A percentile compares a stretch with the other conserved stretches of the same genome.
These are phyloP conservation scores for Hestina assimilis DNA, from an alignment of 1,140 invertebrate species.

Conservation along the genomic window DNA sequence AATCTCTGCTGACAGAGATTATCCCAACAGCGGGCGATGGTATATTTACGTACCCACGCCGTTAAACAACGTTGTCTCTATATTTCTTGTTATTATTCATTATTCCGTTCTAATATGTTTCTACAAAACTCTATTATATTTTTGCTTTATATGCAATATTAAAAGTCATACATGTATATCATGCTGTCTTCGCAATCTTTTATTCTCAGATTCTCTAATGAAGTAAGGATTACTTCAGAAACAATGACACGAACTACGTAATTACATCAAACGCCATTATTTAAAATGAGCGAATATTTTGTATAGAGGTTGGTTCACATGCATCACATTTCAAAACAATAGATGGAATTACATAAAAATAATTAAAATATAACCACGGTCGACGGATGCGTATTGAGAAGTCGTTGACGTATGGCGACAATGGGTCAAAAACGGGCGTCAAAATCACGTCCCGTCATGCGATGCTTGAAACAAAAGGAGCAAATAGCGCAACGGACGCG, in stretches of 20 bases:
- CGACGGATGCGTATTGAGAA: slow-evolving; percentile 46
- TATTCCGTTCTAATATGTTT: too few species aligned
- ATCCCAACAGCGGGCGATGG: too few species aligned
- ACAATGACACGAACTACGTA: slow-evolving; percentile 20
- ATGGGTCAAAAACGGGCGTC: slow-evolving; percentile 20
- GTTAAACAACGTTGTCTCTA: too few species aligned
- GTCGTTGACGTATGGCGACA: slow-evolving; percentile 51
- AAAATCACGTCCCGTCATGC: slow-evolving; percentile 22
- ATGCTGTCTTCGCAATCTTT: background rate
- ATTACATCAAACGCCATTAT: slow-evolving; percentile 34
- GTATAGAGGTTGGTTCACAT: slow-evolving; percentile 47
- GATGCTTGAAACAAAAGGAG: slow-evolving; percentile 61
- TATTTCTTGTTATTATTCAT: too few species aligned
- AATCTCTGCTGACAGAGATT: too few species aligned
- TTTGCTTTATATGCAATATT: too few species aligned
- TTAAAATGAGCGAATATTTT: slow-evolving; percentile 19
- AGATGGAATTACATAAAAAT: slow-evolving; percentile 59
- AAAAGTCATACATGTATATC: background rate
- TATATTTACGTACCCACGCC: too few species aligned
- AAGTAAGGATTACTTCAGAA: slow-evolving; percentile 18
- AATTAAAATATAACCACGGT: slow-evolving; percentile 62
- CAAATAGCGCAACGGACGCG: slow-evolving; percentile 57
- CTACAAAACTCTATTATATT: too few species aligned
- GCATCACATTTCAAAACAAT: slow-evolving; percentile 49
- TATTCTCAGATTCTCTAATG: slow-evolving; percentile 20